Evolutionary conservation across 1,140 invertebrate species (phyloP), one percentile per base, ranked within the genome.

Genomic region (Aphelenchoides besseyi): DNA sequence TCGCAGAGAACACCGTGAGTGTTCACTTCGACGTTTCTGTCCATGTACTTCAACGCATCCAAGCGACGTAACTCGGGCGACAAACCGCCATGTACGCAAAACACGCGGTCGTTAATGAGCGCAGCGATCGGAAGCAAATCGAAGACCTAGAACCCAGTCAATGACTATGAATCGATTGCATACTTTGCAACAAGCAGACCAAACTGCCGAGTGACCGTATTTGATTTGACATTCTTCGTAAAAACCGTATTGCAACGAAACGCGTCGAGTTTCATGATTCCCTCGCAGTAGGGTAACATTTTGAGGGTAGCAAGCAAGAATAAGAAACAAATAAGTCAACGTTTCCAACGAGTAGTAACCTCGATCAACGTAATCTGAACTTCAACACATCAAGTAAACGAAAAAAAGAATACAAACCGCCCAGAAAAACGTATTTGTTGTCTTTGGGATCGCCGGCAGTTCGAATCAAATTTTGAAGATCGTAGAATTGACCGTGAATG

Each of bases 341-440:
- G 96, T 98, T 89, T 99, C 96, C 5, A 98, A 94, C 85, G 94
- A 97, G 87, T 97, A 98, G 87, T 97, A 97, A 68, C 96, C 96
- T 88, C 96, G 88, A 86, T 99, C 96, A 8, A 99, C 96, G 89
- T 98, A 99, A 87, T 99, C 76, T 75, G 62, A 74, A 74, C 2
- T n/a, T n/a, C 16, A 69, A 23, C 30, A 16, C 74, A 67, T 73
- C 0, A 61, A 73, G 9, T 12, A 71, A 16, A 16, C 2, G 37
- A 76, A 71, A 16, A 32, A 77, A 28, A 41, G 30, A 64, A 33
- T 12, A 71, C n/a, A 54, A 28, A 75, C 74, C 75, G 18, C 79
- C 77, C 16, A 79, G 68, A 68, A 80, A 80, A 32, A 79, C 79
- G 52, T 80, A 79, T 16, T 74, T 80, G 8, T 53, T 69, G 30